These are phyloP conservation scores for Heliconius eleuchia DNA, from an alignment of 1,140 invertebrate genomes.

Conservation along the genomic window DNA sequence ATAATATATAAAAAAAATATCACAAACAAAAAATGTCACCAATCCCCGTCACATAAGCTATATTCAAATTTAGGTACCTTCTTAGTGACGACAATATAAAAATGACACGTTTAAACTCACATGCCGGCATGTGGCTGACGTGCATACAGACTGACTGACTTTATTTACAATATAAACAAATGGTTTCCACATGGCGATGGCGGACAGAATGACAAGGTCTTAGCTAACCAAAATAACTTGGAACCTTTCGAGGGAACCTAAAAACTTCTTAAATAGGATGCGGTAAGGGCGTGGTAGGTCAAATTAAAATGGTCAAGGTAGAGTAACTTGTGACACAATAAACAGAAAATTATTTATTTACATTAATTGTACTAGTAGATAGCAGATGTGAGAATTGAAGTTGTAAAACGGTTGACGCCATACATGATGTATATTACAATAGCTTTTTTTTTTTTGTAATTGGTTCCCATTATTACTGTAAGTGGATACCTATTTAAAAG, in stretches of 20 bases:
- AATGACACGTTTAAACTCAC: conserved; percentile 34
- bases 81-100: conserved; percentile 24
- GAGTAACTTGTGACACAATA: conserved; percentile 73
- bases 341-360: conserved; percentile 72
- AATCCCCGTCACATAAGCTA: conserved; percentile 25
- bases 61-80: conserved; percentile 13
- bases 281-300: conserved; percentile 34
- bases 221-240: conserved; percentile 46
- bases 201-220: conserved; percentile 71
- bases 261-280: background rate
- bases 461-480: background rate
- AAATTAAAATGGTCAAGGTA: conserved; percentile 40
- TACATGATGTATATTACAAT: background rate
- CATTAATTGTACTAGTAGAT: conserved; percentile 58
- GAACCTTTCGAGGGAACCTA: conserved; percentile 29
- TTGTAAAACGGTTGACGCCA: background rate
- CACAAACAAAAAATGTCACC: conserved; percentile 43
- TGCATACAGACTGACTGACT: conserved; percentile 45
- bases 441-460: background rate
- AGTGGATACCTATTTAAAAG: background rate
- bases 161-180: conserved; percentile 75
- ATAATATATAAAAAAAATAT: background rate
- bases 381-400: conserved; percentile 54
- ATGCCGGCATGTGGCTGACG: conserved; percentile 57
- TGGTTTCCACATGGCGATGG: conserved; percentile 74